Base-by-base conservation (phyloP, 2,113 vertebrate genomes). In the Ciconia maguari region DNA sequence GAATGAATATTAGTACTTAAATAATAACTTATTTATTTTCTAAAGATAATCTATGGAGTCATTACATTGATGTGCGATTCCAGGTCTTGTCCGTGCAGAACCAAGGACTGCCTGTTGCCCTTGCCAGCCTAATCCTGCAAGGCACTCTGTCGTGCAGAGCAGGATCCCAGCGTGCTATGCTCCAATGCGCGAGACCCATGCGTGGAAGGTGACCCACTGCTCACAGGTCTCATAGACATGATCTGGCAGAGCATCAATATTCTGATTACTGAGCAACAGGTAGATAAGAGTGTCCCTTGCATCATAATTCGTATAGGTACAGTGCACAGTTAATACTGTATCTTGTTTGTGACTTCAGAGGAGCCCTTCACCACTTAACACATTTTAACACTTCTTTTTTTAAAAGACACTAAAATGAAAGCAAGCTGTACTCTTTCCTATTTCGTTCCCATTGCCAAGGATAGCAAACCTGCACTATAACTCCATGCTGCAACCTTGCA, bases 141-240 rank as follows among this genome's bases (percentile, higher is more conserved):
- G 18, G 22, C 9, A 27, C 29, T 48, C 20, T 44, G 26, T 10
- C 2, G 0, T 48, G 24, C 71, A 71, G 49, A 60, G 44, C 64
- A n/a, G 46, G 58, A n/a, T 54, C 38, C 52, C n/a, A 20, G 41
- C 2, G 1, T 27, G 25, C 19, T 21, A 6, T 8, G 19, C 42
- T 18, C 26, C 62, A 24, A 2, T 13, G 22, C 1, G 1, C 1
- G 6, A 58, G 49, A 46, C 13, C 62, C 48, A 21, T 1, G 24
- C 1, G 1, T 41, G 36, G 48, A 51, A 74, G 48, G 41, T 81
- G 75, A 36, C 41, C n/a, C 20, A 34, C 25, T 22, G n/a, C 51
- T 52, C 55, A 3, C 4, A 55, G 34, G 38, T 61, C 27, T 54
- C 49, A 32, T 13, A 62, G 66, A n/a, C 5, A 7, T 15, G 42